phyloP scores from a whole-genome alignment of 2,888 invertebrate species.

The Temnothorax ravouxi region DNA sequence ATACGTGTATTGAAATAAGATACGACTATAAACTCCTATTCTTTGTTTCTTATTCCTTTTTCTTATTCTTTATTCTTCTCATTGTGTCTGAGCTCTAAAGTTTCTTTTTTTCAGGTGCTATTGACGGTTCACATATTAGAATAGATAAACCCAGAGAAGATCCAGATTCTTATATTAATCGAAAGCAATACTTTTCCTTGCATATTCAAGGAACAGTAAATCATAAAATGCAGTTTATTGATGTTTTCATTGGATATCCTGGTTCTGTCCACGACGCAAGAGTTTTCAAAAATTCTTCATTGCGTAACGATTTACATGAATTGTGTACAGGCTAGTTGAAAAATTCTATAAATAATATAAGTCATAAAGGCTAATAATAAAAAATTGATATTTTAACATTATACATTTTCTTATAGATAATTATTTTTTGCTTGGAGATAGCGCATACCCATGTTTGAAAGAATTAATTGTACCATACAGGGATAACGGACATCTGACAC shows the following conservation, averaged over 20 bases:
- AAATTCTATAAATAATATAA: neutral
- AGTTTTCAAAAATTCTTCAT: conserved; percentile 48
- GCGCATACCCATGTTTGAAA: conserved; percentile 5
- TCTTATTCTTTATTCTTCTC: neutral
- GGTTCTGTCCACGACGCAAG: conserved; percentile 71
- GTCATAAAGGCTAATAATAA: neutral
- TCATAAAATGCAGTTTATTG: conserved; percentile 4
- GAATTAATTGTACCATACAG: conserved; percentile 5
- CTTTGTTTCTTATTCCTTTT: neutral
- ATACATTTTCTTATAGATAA: neutral
- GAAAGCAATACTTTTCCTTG: conserved; percentile 8
- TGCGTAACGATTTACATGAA: conserved; percentile 1
- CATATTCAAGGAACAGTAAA: neutral
- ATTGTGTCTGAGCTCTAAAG: neutral
- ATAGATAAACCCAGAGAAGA: neutral
- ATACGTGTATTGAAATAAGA: too few relatives aligned
- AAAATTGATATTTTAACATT: neutral
- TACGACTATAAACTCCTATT: too few relatives aligned
- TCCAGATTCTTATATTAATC: neutral
- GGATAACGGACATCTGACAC: conserved; percentile 52
- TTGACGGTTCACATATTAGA: neutral
- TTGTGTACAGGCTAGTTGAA: neutral
- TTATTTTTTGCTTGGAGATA: neutral
- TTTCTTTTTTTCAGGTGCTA: neutral
- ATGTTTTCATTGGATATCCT: conserved; percentile 31